phyloP scores from a whole-genome alignment of 2,888 invertebrate genomes.

The Arctia plantaginis region DNA sequence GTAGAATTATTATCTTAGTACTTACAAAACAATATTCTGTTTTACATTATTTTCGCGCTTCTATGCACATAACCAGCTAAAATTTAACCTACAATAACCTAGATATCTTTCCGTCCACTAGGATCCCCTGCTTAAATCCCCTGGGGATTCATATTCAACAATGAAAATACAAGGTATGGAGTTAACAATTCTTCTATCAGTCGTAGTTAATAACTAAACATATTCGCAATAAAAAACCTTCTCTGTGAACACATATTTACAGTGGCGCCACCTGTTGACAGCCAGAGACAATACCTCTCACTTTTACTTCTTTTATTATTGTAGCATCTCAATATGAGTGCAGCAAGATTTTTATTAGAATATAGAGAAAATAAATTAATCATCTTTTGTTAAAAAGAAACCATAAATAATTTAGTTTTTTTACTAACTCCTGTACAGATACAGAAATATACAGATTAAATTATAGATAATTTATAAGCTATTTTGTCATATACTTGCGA shows the following conservation, averaged over 20 bases:
- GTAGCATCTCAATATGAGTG: not conserved
- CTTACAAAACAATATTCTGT: not conserved
- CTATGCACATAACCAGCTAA: conserved; percentile 23
- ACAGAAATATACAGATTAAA: conserved; percentile 3
- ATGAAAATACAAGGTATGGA: conserved; percentile 9
- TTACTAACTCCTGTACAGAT: not conserved
- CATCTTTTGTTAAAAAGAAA: not conserved
- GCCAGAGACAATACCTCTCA: not conserved
- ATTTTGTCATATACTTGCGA: not conserved
- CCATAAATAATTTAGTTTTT: not conserved
- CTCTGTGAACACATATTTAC: not conserved
- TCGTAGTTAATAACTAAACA: conserved; percentile 40
- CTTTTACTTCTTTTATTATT: not conserved
- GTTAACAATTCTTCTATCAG: conserved; percentile 33
- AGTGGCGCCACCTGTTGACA: not conserved
- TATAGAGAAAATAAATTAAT: not conserved
- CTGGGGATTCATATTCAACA: not conserved
- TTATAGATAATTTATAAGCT: not conserved
- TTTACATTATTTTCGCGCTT: conserved; percentile 1
- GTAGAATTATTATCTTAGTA: not conserved
- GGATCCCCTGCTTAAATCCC: too few relatives aligned
- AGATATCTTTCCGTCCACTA: not conserved
- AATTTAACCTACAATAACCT: conserved; percentile 27
- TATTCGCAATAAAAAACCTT: conserved; percentile 39
- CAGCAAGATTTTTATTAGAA: not conserved